phyloP scores from a whole-genome alignment of 1,140 invertebrate genomes.

The Pseudomyrmex flavicornis region DNA sequence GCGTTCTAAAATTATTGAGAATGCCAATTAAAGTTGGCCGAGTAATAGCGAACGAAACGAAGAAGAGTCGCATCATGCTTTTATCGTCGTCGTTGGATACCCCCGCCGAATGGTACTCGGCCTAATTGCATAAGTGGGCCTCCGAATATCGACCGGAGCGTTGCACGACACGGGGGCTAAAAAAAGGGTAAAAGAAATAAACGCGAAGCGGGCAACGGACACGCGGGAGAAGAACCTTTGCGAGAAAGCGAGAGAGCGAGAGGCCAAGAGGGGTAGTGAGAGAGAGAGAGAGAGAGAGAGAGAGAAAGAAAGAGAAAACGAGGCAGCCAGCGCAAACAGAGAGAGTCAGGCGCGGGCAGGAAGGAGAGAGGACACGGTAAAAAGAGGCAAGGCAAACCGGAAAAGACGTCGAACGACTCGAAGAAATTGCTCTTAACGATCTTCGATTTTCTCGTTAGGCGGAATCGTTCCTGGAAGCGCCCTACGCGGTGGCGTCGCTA shows the following conservation, averaged over 20 bases:
- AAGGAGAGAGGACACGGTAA: constrained; percentile 18
- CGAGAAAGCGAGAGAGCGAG: not conserved
- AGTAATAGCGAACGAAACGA: not conserved
- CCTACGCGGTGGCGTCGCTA: constrained; percentile 60
- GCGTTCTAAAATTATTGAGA: constrained; percentile 4
- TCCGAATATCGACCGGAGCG: constrained; percentile 52
- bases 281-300: constrained; percentile 12
- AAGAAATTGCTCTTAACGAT: constrained; percentile 81
- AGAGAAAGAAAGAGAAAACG: constrained; percentile 3
- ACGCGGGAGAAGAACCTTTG: not conserved
- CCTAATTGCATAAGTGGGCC: constrained; percentile 50
- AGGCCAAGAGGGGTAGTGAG: constrained; percentile 11
- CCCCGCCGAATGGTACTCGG: constrained; percentile 33
- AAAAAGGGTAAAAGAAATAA: constrained; percentile 48
- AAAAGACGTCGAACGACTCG: constrained; percentile 71
- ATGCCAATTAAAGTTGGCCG: not conserved
- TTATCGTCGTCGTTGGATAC: constrained; percentile 28
- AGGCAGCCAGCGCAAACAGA: constrained; percentile 14
- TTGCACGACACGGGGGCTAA: constrained; percentile 33
- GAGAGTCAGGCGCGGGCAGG: constrained; percentile 31
- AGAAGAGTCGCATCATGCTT: constrained; percentile 35
- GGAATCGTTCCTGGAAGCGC: constrained; percentile 76
- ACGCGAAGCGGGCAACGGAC: constrained; percentile 48
- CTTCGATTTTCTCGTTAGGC: constrained; percentile 82
- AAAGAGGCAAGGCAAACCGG: constrained; percentile 66